Evolutionary conservation across 2,113 vertebrate genomes (phyloP), one percentile per base, ranked within the genome.

Genomic region (Todiramphus saurophagus): DNA sequence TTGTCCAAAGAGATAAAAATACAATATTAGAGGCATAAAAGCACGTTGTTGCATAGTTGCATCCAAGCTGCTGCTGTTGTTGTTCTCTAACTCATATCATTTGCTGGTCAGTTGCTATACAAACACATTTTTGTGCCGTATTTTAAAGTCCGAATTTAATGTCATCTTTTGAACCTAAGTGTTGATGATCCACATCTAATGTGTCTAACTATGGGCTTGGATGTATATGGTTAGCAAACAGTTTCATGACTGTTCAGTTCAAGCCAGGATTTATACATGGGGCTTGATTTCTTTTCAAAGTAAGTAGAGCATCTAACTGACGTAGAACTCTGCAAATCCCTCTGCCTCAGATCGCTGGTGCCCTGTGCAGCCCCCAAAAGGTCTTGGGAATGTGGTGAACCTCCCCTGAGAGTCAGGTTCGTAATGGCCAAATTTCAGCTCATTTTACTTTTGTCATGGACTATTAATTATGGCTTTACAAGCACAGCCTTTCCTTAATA

Each of bases 1-100:
- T 91, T 74, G 72, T 94, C 70, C 69, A 90, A 92, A 92, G 80
- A 93, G 79, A 94, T 64, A 86, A 95, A 94, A 51, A 51, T 64
- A 79, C 60, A 41, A n/a, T 72, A 76, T 84, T 70, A 67, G 77
- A 78, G 69, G 39, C 58, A 83, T 63, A 59, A 89, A 81, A 68
- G 19, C 85, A 82, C 16, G 5, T 64, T 80, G 25, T 60, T 74
- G 27, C 33, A 2, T 21, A 59, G 77, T 39, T 4, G 8, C 23
- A 37, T 81, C 24, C 30, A 41, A 67, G 28, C 48, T 43, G 78
- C 60, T 78, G 27, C 73, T 86, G 30, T 43, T 59, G 25, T 33
- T 43, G 5, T 33, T 83, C 73, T 66, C 10, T 80, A 78, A 53
- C 46, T 78, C 37, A 3, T 33, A 41, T 27, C 8, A 24, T 82